Evolutionary conservation across 2,113 vertebrate species (phyloP).

Genomic region (Sinocyclocheilus maitianheensis): DNA sequence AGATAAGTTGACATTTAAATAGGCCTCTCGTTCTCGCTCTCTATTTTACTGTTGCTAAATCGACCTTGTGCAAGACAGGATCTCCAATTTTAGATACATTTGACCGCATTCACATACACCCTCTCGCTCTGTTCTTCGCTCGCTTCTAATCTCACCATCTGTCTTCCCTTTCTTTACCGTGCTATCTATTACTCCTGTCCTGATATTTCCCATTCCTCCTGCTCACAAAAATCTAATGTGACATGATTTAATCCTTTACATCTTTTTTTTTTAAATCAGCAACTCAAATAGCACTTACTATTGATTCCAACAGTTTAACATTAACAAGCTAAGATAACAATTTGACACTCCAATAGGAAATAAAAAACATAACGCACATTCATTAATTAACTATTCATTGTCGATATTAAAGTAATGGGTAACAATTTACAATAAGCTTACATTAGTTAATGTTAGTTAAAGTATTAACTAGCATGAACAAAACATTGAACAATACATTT

Average conservation of each 20-base stretch:
- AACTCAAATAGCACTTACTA: background rate
- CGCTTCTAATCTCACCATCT: constrained; percentile 35
- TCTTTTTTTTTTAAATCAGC: background rate
- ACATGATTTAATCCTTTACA: background rate
- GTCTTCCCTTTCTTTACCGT: constrained; percentile 5
- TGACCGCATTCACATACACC: constrained; percentile 47
- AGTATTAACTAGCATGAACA: no score
- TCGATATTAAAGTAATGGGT: background rate
- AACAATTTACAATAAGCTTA: no score
- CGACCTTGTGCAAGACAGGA: constrained; percentile 53
- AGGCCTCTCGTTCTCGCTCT: constrained; percentile 20
- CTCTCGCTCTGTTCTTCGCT: constrained; percentile 9
- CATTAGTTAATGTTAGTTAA: no score
- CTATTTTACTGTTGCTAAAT: constrained; percentile 43
- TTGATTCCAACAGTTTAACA: background rate
- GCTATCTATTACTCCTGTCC: constrained; percentile 5
- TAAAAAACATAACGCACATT: background rate
- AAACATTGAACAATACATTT: no score
- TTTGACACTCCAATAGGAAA: background rate
- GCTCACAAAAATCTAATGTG: background rate
- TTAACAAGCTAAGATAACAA: background rate
- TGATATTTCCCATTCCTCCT: constrained; percentile 19
- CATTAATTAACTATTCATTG: no score
- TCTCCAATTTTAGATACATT: constrained; percentile 45
- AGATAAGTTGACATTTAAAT: background rate